Evolutionary conservation across 2,113 vertebrate genomes (phyloP), one percentile per base, ranked within the genome.

Genomic region (Boulengeromyrus knoepffleri): DNA sequence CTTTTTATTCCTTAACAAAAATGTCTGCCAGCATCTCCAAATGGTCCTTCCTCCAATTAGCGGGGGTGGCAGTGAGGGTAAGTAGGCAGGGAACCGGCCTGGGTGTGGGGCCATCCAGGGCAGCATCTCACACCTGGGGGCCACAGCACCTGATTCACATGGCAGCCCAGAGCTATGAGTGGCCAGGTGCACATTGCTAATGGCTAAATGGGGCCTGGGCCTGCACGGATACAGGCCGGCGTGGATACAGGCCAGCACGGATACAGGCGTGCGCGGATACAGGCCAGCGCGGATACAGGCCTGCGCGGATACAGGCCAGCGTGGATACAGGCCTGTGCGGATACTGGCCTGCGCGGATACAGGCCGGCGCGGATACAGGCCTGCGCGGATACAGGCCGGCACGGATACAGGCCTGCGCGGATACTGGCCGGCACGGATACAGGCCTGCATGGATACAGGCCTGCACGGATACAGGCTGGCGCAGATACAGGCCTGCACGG

Each of bases 371-470:
- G 8, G 53, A 56, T 56, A 56, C 4, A 7, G n/a, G 24, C 3
- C 10, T 1, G 4, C 1, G 39, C 1, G 8, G 58, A 86, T 24
- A 62, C 7, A 10, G 24, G 7, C 24, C 5, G 0, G 6, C 19
- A 0, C 0, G 2, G 56, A 24, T 58, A 24, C 53, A 56, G 53
- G 12, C 70, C 0, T 0, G 39, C 10, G 0, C 0, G 2, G 27
- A 77, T 53, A 53, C 15, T 19, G 17, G 52, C 52, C 7, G 0
- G 31, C 36, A 1, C 4, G 8, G 31, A 31, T 39, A 77, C 66
- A 6, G 66, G 31, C 24, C 17, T 0, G 15, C 17, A 3, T 0
- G 3, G 52, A 53, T 53, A 53, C 52, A 19, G 52, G 17, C 52
- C 15, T 3, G 52, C 15, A 0, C 3, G 3, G 52, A 53, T 53